Evolutionary conservation across 2,797 vertebrate species (phyloP).

Genomic region (Coendou prehensilis): DNA sequence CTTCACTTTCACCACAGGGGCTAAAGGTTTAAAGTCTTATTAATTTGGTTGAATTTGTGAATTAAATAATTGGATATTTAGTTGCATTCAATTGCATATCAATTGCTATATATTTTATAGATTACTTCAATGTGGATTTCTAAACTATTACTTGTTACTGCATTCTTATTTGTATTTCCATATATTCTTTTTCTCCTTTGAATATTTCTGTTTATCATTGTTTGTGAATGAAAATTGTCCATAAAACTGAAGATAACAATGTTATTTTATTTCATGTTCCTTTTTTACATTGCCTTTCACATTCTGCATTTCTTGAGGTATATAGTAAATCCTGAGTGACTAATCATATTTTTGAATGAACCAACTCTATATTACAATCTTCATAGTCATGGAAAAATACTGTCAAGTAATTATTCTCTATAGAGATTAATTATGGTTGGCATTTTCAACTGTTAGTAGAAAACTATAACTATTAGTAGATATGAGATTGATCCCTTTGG

Average conservation of each 20-base stretch:
- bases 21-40: neutral
- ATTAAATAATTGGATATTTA: neutral
- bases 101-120: neutral
- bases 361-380: neutral
- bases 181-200: neutral
- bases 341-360: conserved; percentile 14
- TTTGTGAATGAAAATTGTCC: neutral
- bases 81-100: neutral
- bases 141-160: neutral
- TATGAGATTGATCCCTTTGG: neutral
- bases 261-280: neutral
- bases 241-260: neutral
- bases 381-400: neutral
- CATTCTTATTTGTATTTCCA: neutral
- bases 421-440: neutral
- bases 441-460: conserved; percentile 3
- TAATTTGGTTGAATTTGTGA: neutral
- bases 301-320: neutral
- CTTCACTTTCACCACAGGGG: neutral
- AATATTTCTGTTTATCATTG: neutral
- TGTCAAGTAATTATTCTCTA: neutral
- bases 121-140: neutral
- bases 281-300: neutral
- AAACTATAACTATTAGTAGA: neutral
- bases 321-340: neutral